Evolutionary conservation across 2,113 vertebrate genomes (phyloP).

Genomic region (Trochalopteron elliotii): DNA sequence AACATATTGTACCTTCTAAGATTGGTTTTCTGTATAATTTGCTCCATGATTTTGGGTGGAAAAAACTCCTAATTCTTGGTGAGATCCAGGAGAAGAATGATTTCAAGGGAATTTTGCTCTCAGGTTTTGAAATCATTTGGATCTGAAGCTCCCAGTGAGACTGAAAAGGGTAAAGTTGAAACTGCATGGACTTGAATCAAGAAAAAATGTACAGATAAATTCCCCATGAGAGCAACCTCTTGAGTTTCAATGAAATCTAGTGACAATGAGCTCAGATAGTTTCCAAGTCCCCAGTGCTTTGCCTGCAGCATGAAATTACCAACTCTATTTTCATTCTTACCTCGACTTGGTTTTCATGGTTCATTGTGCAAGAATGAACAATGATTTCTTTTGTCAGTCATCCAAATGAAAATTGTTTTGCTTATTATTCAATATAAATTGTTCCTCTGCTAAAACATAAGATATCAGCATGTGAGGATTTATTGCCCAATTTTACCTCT

Average conservation of each 20-base stretch:
- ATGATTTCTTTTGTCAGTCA: conserved; percentile 73
- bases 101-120: neutral
- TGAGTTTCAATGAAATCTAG: conserved; percentile 42
- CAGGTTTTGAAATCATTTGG: neutral
- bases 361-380: conserved; percentile 71
- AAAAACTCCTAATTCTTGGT: neutral
- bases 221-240: neutral
- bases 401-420: conserved; percentile 71
- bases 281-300: conserved; percentile 35
- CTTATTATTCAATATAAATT: conserved; percentile 75
- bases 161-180: conserved; percentile 36
- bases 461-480: conserved; percentile 64
- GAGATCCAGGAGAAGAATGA: neutral
- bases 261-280: conserved; percentile 37
- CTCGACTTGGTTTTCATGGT: conserved; percentile 68
- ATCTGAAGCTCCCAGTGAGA: conserved; percentile 22
- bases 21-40: neutral
- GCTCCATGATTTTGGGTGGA: neutral
- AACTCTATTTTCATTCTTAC: conserved; percentile 55
- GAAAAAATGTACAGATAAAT: conserved; percentile 28
- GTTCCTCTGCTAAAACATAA: conserved; percentile 69
- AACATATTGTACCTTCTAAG: neutral
- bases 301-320: conserved; percentile 48
- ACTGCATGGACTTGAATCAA: conserved; percentile 3
- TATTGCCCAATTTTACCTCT: conserved; percentile 65